phyloP scores from a whole-genome alignment of 2,113 vertebrate species.

The Erinaceus europaeus region DNA sequence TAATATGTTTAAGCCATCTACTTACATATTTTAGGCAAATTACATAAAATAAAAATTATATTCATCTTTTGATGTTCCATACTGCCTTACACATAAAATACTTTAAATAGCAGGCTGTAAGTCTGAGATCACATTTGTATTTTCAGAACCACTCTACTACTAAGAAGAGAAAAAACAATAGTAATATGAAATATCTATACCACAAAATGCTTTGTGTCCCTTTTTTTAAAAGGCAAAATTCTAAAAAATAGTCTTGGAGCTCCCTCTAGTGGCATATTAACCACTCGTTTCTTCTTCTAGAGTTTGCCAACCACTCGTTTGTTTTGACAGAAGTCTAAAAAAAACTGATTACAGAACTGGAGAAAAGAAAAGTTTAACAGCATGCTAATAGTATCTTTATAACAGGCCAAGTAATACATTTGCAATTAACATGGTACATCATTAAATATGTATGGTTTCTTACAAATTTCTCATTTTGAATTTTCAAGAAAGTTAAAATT shows the following conservation, averaged over 20 bases:
- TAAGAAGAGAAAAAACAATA: slow-evolving; percentile 1
- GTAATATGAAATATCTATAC: not conserved
- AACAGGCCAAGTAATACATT: no score
- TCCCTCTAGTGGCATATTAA: slow-evolving; percentile 56
- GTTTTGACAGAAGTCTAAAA: not conserved
- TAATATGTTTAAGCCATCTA: no score
- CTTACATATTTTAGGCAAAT: not conserved
- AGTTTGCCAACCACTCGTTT: not conserved
- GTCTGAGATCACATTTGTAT: not conserved
- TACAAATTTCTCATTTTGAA: not conserved
- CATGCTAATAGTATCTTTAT: no score
- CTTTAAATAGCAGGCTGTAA: not conserved
- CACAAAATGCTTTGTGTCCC: not conserved
- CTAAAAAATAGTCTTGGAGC: not conserved
- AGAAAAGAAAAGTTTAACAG: not conserved
- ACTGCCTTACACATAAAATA: not conserved
- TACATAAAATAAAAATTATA: not conserved
- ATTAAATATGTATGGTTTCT: no score
- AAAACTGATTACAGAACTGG: not conserved
- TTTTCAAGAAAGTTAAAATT: not conserved
- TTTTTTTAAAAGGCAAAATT: slow-evolving; percentile 9
- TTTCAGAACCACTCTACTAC: slow-evolving; percentile 25
- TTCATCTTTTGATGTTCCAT: not conserved
- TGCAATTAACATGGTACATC: no score
- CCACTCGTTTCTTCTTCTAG: not conserved